Conservation (phyloP, 2,113 vertebrate species). For the Talpa occidentalis region DNA sequence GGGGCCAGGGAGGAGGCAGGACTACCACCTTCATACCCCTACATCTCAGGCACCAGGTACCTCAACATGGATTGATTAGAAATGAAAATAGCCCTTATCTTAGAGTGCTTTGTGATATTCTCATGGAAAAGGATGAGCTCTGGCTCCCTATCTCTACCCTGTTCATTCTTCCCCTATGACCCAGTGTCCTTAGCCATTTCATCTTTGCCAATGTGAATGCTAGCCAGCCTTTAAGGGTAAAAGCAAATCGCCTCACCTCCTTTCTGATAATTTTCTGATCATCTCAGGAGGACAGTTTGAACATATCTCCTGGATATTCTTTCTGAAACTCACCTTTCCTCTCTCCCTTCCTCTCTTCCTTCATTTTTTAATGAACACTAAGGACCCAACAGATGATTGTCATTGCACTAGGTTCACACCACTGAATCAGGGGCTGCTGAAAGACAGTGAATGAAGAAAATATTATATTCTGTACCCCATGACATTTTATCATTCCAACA, state of each 20-base stretch:
- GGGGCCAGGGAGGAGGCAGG: background rate
- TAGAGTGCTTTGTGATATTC: background rate
- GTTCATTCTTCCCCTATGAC: background rate
- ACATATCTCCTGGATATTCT: background rate
- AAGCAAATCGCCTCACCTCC: background rate
- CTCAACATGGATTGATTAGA: background rate
- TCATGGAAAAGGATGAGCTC: background rate
- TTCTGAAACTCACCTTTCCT: background rate
- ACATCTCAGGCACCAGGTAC: background rate
- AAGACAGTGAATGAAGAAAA: background rate
- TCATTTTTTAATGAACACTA: background rate
- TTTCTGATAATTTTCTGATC: background rate
- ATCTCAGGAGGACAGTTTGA: background rate
- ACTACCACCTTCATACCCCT: background rate
- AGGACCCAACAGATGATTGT: background rate
- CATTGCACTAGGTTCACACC: too few species aligned
- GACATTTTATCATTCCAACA: background rate
- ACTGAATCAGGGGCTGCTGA: background rate
- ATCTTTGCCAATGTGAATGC: background rate
- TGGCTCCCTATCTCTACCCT: background rate
- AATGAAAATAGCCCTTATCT: background rate
- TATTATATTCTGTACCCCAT: background rate
- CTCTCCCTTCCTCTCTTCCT: background rate
- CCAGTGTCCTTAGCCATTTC: background rate
- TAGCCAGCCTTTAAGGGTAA: background rate